Conservation (phyloP, 2,797 vertebrate genomes). For the Paramormyrops hopkinsi region DNA sequence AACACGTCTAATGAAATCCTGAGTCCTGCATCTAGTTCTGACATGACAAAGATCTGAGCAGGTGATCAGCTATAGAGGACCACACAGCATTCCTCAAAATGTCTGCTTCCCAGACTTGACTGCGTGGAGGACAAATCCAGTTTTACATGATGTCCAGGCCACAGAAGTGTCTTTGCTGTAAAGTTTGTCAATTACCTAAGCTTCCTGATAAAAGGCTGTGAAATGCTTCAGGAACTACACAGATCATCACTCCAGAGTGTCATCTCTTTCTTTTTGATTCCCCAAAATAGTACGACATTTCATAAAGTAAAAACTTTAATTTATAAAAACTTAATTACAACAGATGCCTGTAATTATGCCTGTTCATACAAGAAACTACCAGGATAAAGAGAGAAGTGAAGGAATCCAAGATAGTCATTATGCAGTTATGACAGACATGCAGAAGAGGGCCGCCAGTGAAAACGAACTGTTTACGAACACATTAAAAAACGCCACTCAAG, state of each 20-base stretch:
- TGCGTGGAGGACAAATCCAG: not conserved
- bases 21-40: not conserved
- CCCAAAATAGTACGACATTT: slow-evolving; percentile 1
- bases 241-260: slow-evolving; percentile 44
- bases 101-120: not conserved
- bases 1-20: not conserved
- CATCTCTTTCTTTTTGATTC: slow-evolving; percentile 15
- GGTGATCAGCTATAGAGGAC: not conserved
- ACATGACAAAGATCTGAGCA: not conserved
- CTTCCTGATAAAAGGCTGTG: slow-evolving; percentile 53
- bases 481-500: not conserved
- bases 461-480: not conserved
- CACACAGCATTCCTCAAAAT: not conserved
- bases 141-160: not conserved
- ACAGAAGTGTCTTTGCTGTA: slow-evolving; percentile 33
- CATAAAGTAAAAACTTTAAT: slow-evolving; percentile 21
- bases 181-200: slow-evolving; percentile 64
- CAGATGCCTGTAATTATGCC: not conserved
- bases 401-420: not conserved
- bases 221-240: slow-evolving; percentile 49
- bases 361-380: not conserved
- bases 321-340: slow-evolving; percentile 19
- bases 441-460: not conserved
- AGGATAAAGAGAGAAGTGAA: not conserved
- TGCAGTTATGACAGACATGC: not conserved